A percentile compares a stretch with the other conserved stretches of the same genome.
These are phyloP conservation scores for Penaeus monodon DNA, from an alignment of 2,888 invertebrate species.

Conservation along the genomic window DNA sequence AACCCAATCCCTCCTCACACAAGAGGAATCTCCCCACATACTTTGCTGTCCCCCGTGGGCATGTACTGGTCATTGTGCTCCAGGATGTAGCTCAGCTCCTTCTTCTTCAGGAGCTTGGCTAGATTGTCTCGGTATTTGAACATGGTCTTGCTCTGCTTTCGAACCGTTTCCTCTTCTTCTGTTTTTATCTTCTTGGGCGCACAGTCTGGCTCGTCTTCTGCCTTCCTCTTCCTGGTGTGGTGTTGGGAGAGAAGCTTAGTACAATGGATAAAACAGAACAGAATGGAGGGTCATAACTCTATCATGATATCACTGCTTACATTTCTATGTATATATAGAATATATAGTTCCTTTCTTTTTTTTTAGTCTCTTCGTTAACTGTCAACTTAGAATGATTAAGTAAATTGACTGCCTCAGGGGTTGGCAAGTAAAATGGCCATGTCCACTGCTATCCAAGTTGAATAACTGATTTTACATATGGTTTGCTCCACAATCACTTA, in stretches of 20 bases:
- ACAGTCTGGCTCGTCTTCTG: conserved; percentile 66
- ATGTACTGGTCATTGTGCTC: conserved; percentile 81
- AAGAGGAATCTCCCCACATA: conserved; percentile 68
- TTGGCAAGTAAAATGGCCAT: too few relatives aligned
- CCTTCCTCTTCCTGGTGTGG: conserved; percentile 78
- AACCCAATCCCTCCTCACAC: neutral
- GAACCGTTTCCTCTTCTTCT: conserved; percentile 75
- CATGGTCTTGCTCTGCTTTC: conserved; percentile 81
- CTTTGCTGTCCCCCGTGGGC: conserved; percentile 78
- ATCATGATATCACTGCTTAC: too few relatives aligned
- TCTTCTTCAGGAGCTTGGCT: conserved; percentile 75
- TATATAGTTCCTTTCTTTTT: too few relatives aligned
- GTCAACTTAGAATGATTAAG: too few relatives aligned
- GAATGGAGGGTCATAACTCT: too few relatives aligned
- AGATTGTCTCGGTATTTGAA: conserved; percentile 79
- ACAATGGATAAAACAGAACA: neutral
- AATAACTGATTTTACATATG: too few relatives aligned
- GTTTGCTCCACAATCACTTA: too few relatives aligned
- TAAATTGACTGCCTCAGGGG: too few relatives aligned
- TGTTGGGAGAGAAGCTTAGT: neutral
- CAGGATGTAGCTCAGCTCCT: conserved; percentile 77
- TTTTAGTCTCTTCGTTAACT: too few relatives aligned
- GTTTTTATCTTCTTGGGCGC: conserved; percentile 66
- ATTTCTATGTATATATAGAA: too few relatives aligned
- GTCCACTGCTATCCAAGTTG: too few relatives aligned